Evolutionary conservation across 2,888 invertebrate species (phyloP), one percentile per base, ranked within the genome.

Genomic region (Saturnia pavonia): DNA sequence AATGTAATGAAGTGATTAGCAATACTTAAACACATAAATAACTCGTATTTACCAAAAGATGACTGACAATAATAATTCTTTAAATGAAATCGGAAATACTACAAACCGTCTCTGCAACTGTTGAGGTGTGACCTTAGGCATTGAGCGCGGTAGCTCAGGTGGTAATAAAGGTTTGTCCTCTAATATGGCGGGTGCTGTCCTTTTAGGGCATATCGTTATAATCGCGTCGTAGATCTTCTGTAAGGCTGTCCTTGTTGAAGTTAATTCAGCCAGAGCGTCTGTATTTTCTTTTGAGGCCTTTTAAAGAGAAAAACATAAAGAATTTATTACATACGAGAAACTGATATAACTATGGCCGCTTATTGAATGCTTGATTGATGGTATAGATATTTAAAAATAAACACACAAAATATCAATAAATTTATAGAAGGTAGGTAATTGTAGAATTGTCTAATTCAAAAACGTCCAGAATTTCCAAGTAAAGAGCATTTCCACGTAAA

Each of bases 141-240:
- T 92, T 1, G 91, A 91, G 0, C 92, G 82, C 6, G 85, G 85
- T 4, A 86, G 63, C 3, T 82, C 80, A 0, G 89, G 90, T 16
- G 92, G 91, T 6, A 94, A 25, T 2, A 94, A 75, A 0, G 92
- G 92, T 51, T 77, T 87, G 19, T 90, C 94, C 40, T 96, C 95
- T 71, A 96, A 86, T 63, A 95, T 76, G 0, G 84, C 88, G 0
- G 96, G 96, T 45, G 95, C 78, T 4, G 88, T 89, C 78, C 95
- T 95, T 75, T 94, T 95, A 0, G 96, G 96, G 78, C 95, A 95
- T 1, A 96, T 84, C 1, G 94, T 91, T 67, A 94, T 83, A 71
- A 96, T 95, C 4, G 95, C 94, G 43, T 95, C 95, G 85, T 96
- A 96, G 70, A 95, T 92, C 85, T 95, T 95, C 76, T 94, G 94